Base-by-base conservation (phyloP, 2,797 vertebrate genomes). In the Sebastes iracundus region DNA sequence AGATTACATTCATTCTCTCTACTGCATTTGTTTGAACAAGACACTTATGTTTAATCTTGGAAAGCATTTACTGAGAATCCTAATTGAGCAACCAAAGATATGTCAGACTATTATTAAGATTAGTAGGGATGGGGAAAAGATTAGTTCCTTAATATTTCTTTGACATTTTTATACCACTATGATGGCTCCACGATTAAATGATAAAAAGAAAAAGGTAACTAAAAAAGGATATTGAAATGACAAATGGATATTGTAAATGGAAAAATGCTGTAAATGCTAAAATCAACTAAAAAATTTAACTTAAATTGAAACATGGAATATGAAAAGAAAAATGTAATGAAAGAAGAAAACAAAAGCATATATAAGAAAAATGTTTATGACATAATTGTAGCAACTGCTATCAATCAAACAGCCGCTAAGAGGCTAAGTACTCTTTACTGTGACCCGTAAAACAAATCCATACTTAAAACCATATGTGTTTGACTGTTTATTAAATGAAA, bases 41-140 rank as follows among this genome's bases (percentile, higher is more conserved):
- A 65, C 22, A 23, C 8, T 49, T 14, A n/a, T 38, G 8, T 16
- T 66, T 18, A 11, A 71, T 59, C 30, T 11, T 46, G 4, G 23
- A 64, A 68, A 64, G 8, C 14, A 28, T 53, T 77, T n/a, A 12
- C 35, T 23, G 11, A 80, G 14, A 83, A 80, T 76, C 22, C 25
- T 7, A 4, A 16, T 7, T 63, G 6, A 52, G 52, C n/a, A 79
- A 64, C 55, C 18, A 63, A 52, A 52, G 55, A 70, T 10, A 69
- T 13, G 32, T 74, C 80, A 87, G 59, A 64, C 81, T 55, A 78
- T 79, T 81, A 20, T 79, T 32, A 64, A 42, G 18, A 81, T 59
- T 23, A 55, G 67, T 10, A 9, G 35, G 28, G 58, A 42, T n/a
- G 6, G 8, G 3, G 7, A 16, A 28, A 59, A 61, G 13, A 82